Evolutionary conservation across 2,888 invertebrate species (phyloP), one percentile per base, ranked within the genome.

Genomic region (Bombylius discolor): DNA sequence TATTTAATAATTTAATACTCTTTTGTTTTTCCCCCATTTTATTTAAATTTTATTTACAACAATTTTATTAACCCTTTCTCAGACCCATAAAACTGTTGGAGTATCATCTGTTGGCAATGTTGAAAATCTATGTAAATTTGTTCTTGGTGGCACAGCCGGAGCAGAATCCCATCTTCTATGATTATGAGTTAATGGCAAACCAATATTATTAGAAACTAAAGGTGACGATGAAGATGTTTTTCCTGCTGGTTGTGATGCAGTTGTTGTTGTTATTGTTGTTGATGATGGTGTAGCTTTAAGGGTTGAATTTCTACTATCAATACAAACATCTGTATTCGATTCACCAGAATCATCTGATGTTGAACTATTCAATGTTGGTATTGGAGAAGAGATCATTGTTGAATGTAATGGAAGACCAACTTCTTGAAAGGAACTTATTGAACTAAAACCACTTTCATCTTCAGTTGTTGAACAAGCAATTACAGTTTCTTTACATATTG

Each of bases 381-480:
- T 32, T 33, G 51, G 47, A 33, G 50, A 50, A 45, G 53, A 36
- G 31, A 60, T 57, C 54, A 61, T 58, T 36, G 61, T 63, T 39
- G 63, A 62, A 54, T 57, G 56, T 12, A 59, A 34, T 4, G 87
- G 87, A 65, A 88, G 76, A 12, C 87, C 87, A 50, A 88, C 81
- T 67, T 89, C 89, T 73, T 89, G 87, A 68, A 88, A 89, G 8
- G 89, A 89, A 70, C 83, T 88, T 79, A 89, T 85, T 9, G 89
- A 89, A 13, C 88, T 88, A 72, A 89, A 89, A 36, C 89, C 89
- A 67, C 89, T 89, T 71, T 89, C 89, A 64, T 89, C 88, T 69
- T 89, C 89, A 1, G 73, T 72, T 58, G 69, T 70, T 34, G 72
- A 72, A 13, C 49, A 51, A 14, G 56, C 49, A 7, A 36, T 50